A percentile compares a stretch with the other conserved stretches of the same genome.
These are phyloP conservation scores for Sminthopsis crassicaudata DNA, from an alignment of 2,113 vertebrate genomes.

Conservation along the genomic window DNA sequence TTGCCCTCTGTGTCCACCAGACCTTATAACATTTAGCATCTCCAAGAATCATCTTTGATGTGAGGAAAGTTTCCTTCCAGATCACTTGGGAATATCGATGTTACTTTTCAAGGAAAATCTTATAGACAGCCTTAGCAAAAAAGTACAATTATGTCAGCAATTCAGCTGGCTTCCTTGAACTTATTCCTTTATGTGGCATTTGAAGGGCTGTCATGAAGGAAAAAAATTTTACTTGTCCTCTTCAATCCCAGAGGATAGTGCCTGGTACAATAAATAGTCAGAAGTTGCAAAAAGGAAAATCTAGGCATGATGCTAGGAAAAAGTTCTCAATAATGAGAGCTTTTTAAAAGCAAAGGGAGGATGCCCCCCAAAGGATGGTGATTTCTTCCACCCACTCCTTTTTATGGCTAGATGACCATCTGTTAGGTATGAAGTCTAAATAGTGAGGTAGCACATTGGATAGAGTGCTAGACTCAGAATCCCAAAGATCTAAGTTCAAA, in stretches of 20 bases:
- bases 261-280: background rate
- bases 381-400: too few relatives aligned
- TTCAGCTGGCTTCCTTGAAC: background rate
- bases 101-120: background rate
- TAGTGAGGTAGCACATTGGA: background rate
- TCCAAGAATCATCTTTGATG: background rate
- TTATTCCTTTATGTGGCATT: background rate
- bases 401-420: background rate
- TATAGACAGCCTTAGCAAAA: background rate
- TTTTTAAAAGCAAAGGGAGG: background rate
- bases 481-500: background rate
- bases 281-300: background rate
- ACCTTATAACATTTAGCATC: background rate
- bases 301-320: background rate
- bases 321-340: background rate
- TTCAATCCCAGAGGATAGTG: background rate
- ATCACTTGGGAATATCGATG: background rate
- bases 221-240: background rate
- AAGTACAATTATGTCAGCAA: background rate
- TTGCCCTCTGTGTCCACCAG: background rate
- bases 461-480: background rate
- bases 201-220: background rate
- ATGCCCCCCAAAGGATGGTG: background rate
- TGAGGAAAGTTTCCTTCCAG: background rate
- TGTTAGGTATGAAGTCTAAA: background rate